These are phyloP conservation scores for Herpailurus yagouaroundi DNA, from an alignment of 2,113 vertebrate species.

Conservation along the genomic window DNA sequence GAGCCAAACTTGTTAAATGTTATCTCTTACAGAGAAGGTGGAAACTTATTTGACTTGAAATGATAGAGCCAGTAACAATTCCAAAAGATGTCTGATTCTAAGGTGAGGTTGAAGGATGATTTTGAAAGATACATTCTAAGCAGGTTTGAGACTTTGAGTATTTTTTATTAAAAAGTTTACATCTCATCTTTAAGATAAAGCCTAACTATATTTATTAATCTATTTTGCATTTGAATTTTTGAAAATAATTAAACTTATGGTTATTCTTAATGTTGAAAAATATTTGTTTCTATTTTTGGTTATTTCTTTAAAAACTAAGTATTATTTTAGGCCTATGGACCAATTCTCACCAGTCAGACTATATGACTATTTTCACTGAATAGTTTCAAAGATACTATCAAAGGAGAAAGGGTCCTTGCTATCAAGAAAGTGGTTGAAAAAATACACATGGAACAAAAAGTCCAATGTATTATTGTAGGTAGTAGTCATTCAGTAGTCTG, in stretches of 20 bases:
- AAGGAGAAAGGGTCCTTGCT: background rate
- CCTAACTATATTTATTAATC: background rate
- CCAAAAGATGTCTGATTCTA: background rate
- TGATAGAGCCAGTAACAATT: background rate
- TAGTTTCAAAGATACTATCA: background rate
- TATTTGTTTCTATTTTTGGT: background rate
- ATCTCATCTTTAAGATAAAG: background rate
- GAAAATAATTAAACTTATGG: background rate
- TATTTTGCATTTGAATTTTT: background rate
- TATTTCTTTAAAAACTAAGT: background rate
- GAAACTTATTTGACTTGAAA: background rate
- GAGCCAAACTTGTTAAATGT: background rate
- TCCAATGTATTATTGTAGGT: background rate
- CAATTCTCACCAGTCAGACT: background rate
- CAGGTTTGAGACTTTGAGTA: background rate
- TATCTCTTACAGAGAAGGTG: background rate
- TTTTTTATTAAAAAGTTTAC: background rate
- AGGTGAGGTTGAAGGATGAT: background rate
- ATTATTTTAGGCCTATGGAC: background rate
- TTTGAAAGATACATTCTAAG: background rate
- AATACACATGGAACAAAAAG: background rate
- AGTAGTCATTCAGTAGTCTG: background rate
- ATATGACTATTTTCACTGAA: background rate
- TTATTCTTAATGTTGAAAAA: background rate
- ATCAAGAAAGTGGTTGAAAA: background rate